phyloP scores from a whole-genome alignment of 1,140 invertebrate genomes.

The Drosophila virilis region DNA sequence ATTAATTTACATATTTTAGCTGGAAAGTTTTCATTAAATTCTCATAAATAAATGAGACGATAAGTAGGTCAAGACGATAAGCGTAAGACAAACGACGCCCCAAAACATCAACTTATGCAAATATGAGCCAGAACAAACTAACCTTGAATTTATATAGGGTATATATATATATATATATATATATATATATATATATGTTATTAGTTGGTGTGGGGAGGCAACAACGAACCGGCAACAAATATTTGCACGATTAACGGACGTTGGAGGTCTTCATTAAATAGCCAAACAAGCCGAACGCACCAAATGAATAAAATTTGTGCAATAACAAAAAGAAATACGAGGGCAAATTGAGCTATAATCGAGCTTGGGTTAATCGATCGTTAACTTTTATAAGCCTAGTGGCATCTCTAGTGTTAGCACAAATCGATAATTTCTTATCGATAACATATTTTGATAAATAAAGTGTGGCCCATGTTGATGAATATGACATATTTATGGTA shows the following conservation, averaged over 20 bases:
- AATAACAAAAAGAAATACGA: slow-evolving; percentile 20
- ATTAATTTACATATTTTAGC: slow-evolving; percentile 54
- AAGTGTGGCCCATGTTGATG: too few relatives aligned
- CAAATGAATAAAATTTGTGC: slow-evolving; percentile 52
- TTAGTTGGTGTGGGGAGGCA: background rate
- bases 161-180: slow-evolving; percentile 6
- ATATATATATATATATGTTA: slow-evolving; percentile 2
- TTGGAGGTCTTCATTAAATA: slow-evolving; percentile 66
- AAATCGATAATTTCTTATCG: too few relatives aligned
- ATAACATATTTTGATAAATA: too few relatives aligned
- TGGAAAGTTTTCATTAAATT: slow-evolving; percentile 49
- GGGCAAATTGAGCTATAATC: slow-evolving; percentile 1
- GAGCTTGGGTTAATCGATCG: too few relatives aligned
- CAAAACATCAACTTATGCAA: slow-evolving; percentile 42
- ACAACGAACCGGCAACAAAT: slow-evolving; percentile 48
- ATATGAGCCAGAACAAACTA: slow-evolving; percentile 31
- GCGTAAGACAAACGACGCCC: slow-evolving; percentile 1
- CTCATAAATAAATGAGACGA: slow-evolving; percentile 57
- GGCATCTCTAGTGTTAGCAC: too few relatives aligned
- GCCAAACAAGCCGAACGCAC: slow-evolving; percentile 50
- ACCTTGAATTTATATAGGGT: slow-evolving; percentile 41
- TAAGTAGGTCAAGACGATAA: slow-evolving; percentile 63
- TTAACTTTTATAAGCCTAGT: too few relatives aligned
- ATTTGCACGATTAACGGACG: slow-evolving; percentile 70
- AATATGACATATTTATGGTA: too few relatives aligned